phyloP scores from a whole-genome alignment of 2,797 vertebrate genomes.

The Choloepus didactylus region DNA sequence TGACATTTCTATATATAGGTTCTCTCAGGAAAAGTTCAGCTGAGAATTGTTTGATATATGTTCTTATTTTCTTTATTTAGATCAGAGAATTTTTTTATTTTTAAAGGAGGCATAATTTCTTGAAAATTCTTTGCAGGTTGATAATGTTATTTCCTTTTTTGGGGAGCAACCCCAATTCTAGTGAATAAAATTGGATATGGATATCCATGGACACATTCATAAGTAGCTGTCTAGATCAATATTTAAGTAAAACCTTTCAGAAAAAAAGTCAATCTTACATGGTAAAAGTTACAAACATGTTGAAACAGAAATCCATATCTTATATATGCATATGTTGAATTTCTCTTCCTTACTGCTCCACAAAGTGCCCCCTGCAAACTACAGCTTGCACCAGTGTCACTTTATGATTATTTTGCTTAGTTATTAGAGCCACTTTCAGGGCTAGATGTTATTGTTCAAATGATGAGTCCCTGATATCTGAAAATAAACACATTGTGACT shows the following conservation, averaged over 20 bases:
- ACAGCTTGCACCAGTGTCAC: constrained; percentile 79
- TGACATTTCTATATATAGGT: constrained; percentile 25
- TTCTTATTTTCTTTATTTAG: constrained; percentile 61
- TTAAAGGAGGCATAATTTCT: constrained; percentile 50
- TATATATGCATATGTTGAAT: background rate
- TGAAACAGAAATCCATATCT: constrained; percentile 51
- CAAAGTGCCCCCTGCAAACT: constrained; percentile 77
- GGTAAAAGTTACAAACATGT: constrained; percentile 19
- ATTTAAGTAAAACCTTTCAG: constrained; percentile 64
- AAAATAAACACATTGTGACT: background rate
- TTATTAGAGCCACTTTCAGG: constrained; percentile 87
- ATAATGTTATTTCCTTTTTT: constrained; percentile 55
- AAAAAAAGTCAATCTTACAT: constrained; percentile 26
- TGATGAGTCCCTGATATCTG: background rate
- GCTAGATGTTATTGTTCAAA: constrained; percentile 88
- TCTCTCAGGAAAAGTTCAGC: constrained; percentile 66
- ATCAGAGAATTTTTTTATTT: constrained; percentile 41
- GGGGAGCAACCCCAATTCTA: constrained; percentile 50
- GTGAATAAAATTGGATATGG: constrained; percentile 54
- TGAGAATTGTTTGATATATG: constrained; percentile 72
- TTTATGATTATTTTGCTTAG: constrained; percentile 87
- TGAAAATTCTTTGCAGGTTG: constrained; percentile 39
- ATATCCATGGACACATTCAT: constrained; percentile 22
- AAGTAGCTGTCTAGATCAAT: constrained; percentile 47
- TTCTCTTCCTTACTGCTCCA: background rate